These are phyloP conservation scores for Macrophya annulata DNA, from an alignment of 2,888 invertebrate genomes.

Conservation along the genomic window DNA sequence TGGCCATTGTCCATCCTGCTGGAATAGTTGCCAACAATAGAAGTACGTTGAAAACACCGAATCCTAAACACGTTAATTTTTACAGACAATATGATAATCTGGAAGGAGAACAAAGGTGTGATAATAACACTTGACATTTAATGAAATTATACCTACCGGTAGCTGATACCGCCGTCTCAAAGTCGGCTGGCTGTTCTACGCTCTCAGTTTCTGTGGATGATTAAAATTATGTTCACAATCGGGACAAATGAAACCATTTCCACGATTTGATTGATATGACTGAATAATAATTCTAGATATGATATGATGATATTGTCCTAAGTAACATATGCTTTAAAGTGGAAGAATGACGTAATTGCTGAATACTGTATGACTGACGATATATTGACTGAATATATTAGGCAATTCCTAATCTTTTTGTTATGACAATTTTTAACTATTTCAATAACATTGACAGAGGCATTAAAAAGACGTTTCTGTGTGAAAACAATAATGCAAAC, in stretches of 20 bases:
- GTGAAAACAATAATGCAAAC: too few relatives aligned
- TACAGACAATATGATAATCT: background rate
- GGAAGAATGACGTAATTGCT: too few relatives aligned
- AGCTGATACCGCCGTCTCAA: constrained; percentile 86
- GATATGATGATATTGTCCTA: background rate
- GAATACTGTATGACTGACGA: background rate
- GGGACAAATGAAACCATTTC: background rate
- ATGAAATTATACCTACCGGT: constrained; percentile 80
- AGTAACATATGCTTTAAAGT: background rate
- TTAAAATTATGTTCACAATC: background rate
- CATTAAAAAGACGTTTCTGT: too few relatives aligned
- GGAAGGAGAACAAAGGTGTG: background rate
- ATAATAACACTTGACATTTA: background rate
- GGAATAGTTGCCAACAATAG: constrained; percentile 83
- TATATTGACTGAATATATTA: background rate
- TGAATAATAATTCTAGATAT: background rate
- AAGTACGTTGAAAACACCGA: constrained; percentile 86
- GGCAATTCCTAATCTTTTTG: background rate
- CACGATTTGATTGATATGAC: background rate
- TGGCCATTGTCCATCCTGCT: constrained; percentile 86
- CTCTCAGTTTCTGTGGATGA: constrained; percentile 57
- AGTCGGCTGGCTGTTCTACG: constrained; percentile 80
- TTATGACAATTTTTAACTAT: too few relatives aligned
- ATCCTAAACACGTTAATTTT: constrained; percentile 73
- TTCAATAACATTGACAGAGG: too few relatives aligned